Evolutionary conservation across 2,797 vertebrate species (phyloP).

Genomic region (Neomorphus geoffroyi): DNA sequence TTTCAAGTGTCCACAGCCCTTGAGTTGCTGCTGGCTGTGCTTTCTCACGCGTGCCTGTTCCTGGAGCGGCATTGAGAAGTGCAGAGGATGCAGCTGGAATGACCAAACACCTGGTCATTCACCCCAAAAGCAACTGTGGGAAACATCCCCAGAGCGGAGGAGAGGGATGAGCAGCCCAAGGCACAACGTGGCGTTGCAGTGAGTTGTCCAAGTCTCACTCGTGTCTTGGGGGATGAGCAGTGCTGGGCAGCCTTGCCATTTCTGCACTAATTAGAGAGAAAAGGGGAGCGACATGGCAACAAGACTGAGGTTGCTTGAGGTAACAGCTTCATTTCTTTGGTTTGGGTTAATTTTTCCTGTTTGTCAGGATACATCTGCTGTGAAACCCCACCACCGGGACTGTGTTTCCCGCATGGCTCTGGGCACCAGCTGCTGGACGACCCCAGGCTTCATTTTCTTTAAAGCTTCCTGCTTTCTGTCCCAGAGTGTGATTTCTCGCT

Average conservation of each 20-base stretch:
- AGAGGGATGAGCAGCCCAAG: not conserved
- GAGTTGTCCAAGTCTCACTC: not conserved
- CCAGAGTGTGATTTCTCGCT: not conserved
- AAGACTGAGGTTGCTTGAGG: not conserved
- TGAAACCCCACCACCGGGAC: not conserved
- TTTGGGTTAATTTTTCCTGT: slow-evolving; percentile 30
- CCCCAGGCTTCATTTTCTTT: not conserved
- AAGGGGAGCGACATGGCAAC: not conserved
- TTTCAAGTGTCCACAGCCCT: not conserved
- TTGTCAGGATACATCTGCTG: slow-evolving; percentile 51
- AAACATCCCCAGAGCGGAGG: not conserved
- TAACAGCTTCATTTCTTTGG: not conserved
- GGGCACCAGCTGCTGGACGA: not conserved
- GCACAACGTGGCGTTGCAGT: accelerated
- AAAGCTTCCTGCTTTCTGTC: not conserved
- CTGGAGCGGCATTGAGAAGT: not conserved
- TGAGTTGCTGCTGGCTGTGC: not conserved
- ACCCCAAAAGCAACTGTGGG: not conserved
- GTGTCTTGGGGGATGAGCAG: not conserved
- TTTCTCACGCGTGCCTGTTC: not conserved
- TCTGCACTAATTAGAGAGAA: not conserved
- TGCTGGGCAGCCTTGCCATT: not conserved
- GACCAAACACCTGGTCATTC: not conserved
- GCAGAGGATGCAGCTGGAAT: slow-evolving; percentile 15
- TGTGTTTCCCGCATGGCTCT: not conserved